These are phyloP conservation scores for Drosophila lowei DNA, from an alignment of 1,140 invertebrate species.

Conservation along the genomic window DNA sequence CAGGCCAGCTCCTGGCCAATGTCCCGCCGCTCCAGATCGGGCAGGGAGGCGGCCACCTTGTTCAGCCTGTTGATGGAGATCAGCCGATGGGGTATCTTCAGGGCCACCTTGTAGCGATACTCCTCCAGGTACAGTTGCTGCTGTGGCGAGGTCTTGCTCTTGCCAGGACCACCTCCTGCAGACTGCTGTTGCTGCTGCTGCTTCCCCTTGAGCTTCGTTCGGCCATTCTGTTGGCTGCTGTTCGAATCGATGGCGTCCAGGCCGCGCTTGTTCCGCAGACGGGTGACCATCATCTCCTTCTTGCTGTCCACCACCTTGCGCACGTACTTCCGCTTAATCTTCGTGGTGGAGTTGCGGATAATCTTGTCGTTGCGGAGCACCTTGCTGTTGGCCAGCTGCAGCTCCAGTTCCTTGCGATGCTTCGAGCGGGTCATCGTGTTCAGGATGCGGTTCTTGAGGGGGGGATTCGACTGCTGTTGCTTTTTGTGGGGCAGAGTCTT, in stretches of 20 bases:
- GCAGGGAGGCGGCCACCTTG: conserved; percentile 88
- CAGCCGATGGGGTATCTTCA: conserved; percentile 90
- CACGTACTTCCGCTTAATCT: conserved; percentile 76
- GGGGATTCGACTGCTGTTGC: conserved; percentile 7
- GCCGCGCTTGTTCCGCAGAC: conserved; percentile 57
- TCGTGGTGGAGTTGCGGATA: conserved; percentile 74
- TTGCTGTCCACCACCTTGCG: conserved; percentile 69
- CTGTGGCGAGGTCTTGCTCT: conserved; percentile 48
- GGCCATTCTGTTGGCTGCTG: conserved; percentile 36
- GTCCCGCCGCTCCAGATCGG: conserved; percentile 86
- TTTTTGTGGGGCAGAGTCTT: not conserved
- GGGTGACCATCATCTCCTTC: conserved; percentile 65
- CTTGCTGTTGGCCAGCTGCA: conserved; percentile 81
- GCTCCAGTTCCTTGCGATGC: conserved; percentile 74
- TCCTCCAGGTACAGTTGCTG: conserved; percentile 84
- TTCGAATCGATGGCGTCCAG: conserved; percentile 26
- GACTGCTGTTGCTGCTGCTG: not conserved
- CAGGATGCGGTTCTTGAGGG: conserved; percentile 52
- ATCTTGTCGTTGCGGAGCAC: conserved; percentile 81
- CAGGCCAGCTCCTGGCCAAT: conserved; percentile 51
- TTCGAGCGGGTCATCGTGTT: conserved; percentile 83
- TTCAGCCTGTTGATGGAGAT: conserved; percentile 88
- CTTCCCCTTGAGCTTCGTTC: conserved; percentile 42
- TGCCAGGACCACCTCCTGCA: not conserved
- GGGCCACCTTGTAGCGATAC: conserved; percentile 90